Conservation (phyloP, 2,113 vertebrate species). For the Stegostoma tigrinum region DNA sequence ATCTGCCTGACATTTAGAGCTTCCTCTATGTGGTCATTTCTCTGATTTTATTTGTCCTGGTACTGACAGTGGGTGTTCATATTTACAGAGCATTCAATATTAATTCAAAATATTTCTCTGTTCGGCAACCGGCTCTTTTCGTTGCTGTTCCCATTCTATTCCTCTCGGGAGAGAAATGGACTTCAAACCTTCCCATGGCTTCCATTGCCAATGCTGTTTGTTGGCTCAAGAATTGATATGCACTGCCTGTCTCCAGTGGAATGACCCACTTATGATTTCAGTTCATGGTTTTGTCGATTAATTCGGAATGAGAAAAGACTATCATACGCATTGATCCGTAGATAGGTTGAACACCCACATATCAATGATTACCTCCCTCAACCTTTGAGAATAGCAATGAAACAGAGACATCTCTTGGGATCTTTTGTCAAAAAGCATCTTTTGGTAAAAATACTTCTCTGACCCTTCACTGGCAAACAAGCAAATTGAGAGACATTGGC, state of each 20-base stretch:
- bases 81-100: background rate
- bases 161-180: background rate
- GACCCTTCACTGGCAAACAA: background rate
- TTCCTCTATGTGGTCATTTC: background rate
- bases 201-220: background rate
- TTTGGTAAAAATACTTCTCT: too few relatives aligned
- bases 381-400: background rate
- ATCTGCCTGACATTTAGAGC: slow-evolving; percentile 16
- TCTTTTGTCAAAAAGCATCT: background rate
- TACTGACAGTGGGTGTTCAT: background rate
- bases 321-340: background rate
- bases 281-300: background rate
- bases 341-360: background rate
- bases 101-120: background rate
- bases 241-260: background rate
- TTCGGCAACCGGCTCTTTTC: background rate
- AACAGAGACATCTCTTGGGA: background rate
- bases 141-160: background rate
- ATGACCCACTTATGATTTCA: background rate
- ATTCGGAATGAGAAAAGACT: slow-evolving; percentile 1
- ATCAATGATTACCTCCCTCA: background rate
- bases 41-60: background rate
- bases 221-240: background rate
- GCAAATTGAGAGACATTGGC: background rate
- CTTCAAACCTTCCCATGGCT: background rate